Conservation (phyloP, 2,888 invertebrate genomes). For the Volucella zonaria region DNA sequence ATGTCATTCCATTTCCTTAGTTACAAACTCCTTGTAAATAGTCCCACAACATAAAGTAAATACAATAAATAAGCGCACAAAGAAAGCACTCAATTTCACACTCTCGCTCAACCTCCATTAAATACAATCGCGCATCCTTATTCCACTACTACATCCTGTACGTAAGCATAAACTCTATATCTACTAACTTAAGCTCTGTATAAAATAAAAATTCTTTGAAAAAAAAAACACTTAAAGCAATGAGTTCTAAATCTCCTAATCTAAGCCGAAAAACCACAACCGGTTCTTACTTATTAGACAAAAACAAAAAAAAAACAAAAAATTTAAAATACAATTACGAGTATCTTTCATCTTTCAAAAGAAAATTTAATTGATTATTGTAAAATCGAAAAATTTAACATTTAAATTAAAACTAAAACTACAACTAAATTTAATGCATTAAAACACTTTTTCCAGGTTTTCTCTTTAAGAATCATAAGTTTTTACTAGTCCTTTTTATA, state of each 20-base stretch:
- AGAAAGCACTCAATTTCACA: background rate
- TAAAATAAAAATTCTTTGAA: conserved; percentile 51
- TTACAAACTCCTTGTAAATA: no score
- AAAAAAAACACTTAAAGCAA: conserved; percentile 75
- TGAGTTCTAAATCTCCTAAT: conserved; percentile 77
- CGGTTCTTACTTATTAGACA: conserved; percentile 58
- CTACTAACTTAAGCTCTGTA: conserved; percentile 43
- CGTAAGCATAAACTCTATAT: conserved; percentile 44
- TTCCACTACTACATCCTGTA: conserved; percentile 31
- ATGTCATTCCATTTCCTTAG: no score
- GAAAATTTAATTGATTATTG: conserved; percentile 28
- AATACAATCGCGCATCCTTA: conserved; percentile 23
- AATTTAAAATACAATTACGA: background rate
- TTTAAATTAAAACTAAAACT: conserved; percentile 28
- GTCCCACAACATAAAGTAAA: no score
- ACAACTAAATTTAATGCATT: conserved; percentile 1
- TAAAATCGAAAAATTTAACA: conserved; percentile 35
- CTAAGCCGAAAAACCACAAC: conserved; percentile 69
- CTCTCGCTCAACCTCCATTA: background rate
- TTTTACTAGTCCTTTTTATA: conserved; percentile 67
- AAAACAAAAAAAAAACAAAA: conserved; percentile 29
- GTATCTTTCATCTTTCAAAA: conserved; percentile 24
- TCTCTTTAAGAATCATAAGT: conserved; percentile 52
- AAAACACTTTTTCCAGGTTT: conserved; percentile 60
- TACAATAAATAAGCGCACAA: background rate